Evolutionary conservation across 2,113 vertebrate species (phyloP).

Genomic region (Mesocricetus auratus): DNA sequence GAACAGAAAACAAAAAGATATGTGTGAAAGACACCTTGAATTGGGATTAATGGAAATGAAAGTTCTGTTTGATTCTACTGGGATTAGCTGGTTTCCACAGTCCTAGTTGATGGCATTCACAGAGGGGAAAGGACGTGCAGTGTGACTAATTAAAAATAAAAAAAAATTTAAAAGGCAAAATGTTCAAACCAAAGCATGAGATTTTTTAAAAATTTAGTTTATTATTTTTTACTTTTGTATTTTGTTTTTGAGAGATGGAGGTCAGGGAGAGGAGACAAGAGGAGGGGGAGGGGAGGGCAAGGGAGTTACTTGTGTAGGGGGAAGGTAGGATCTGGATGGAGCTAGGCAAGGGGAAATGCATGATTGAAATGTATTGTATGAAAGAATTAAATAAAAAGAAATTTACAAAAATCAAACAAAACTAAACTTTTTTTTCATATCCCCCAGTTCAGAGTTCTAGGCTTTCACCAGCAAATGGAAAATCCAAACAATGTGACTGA

Average conservation of each 20-base stretch:
- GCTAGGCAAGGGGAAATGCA: background rate
- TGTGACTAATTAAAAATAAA: too few relatives aligned
- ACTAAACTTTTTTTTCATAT: background rate
- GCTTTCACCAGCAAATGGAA: background rate
- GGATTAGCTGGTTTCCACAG: background rate
- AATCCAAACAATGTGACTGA: constrained; percentile 52
- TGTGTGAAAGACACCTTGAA: fast-evolving
- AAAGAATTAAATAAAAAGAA: background rate
- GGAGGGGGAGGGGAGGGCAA: background rate
- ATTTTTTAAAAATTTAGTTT: background rate
- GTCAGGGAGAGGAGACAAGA: background rate
- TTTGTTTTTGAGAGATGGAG: background rate
- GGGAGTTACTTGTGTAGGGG: background rate
- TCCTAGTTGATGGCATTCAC: too few relatives aligned
- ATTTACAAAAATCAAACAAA: background rate
- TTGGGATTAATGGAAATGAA: background rate
- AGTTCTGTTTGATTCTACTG: too few relatives aligned
- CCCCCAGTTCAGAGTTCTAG: background rate
- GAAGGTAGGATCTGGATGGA: background rate
- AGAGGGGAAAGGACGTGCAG: background rate
- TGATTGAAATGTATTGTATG: background rate
- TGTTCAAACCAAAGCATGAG: background rate
- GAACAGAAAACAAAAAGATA: background rate
- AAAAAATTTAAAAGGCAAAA: background rate
- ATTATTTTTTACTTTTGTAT: background rate